Conservation (phyloP, 2,888 invertebrate species). For the Apamea crenata region DNA sequence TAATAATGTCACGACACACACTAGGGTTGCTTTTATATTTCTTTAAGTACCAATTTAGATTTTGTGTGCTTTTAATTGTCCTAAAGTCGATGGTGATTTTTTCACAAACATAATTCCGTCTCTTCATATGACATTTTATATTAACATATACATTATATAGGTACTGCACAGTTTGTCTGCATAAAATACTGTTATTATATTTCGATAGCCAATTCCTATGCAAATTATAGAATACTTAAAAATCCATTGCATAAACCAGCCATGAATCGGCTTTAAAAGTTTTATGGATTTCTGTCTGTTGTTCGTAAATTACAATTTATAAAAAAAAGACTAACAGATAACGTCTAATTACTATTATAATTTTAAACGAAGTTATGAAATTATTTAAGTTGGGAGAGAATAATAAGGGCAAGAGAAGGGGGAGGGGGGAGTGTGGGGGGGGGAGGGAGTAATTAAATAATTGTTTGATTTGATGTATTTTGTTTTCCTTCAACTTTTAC, state of each 20-base stretch:
- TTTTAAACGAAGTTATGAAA: neutral
- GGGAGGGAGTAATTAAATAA: no score
- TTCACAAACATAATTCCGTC: conserved; percentile 8
- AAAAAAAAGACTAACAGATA: neutral
- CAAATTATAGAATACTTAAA: conserved; percentile 51
- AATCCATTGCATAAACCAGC: conserved; percentile 39
- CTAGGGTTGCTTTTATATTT: conserved; percentile 26
- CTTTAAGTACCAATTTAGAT: conserved; percentile 17
- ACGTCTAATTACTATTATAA: no score
- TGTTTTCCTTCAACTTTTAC: no score
- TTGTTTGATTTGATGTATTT: no score
- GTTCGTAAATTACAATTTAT: conserved; percentile 14
- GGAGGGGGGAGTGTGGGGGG: no score
- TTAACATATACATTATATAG: conserved; percentile 1
- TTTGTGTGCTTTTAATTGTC: conserved; percentile 17
- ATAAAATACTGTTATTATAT: conserved; percentile 53
- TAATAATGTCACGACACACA: conserved; percentile 15
- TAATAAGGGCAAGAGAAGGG: no score
- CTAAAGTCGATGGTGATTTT: neutral
- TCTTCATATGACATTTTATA: neutral
- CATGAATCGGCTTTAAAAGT: conserved; percentile 35
- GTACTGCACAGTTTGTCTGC: conserved; percentile 17
- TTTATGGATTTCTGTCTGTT: conserved; percentile 36
- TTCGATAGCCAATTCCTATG: conserved; percentile 59
- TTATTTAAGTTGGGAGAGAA: neutral